Percentiles rank a stretch among this genome's conserved stretches.
These are phyloP conservation scores for Vombatus ursinus DNA, from an alignment of 2,113 vertebrate genomes.

Conservation along the genomic window DNA sequence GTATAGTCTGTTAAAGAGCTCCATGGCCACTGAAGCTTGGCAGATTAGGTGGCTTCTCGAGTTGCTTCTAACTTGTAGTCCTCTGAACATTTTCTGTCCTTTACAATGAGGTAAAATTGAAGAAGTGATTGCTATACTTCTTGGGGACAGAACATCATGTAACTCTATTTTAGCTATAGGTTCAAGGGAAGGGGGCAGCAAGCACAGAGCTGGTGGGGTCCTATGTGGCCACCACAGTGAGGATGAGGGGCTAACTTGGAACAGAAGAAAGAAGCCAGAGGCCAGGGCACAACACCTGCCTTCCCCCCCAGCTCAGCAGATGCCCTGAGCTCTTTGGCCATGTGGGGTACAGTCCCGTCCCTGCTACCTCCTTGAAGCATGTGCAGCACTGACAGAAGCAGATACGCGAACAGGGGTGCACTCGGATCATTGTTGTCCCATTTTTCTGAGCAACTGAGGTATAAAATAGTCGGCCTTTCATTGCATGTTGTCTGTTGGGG, in stretches of 20 bases:
- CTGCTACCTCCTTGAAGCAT: conserved; percentile 92
- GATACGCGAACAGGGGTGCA: conserved; percentile 92
- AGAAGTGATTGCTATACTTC: neutral
- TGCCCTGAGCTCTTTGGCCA: neutral
- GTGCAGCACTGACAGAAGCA: conserved; percentile 92
- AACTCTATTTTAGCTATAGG: neutral
- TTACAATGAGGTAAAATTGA: neutral
- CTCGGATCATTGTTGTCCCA: conserved; percentile 95
- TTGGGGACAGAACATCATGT: neutral
- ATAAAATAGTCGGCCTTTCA: conserved; percentile 96
- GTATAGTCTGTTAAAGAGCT: neutral
- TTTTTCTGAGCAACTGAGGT: conserved; percentile 93
- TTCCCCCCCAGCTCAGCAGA: neutral
- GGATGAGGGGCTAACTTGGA: neutral
- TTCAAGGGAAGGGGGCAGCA: neutral
- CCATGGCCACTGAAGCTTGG: neutral
- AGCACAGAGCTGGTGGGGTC: neutral
- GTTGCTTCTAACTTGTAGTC: neutral
- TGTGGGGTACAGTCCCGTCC: neutral
- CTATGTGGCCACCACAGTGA: neutral
- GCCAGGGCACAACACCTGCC: neutral
- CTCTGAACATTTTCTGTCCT: neutral
- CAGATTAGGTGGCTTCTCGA: neutral
- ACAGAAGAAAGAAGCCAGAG: neutral
- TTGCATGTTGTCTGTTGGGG: conserved; percentile 91